Evolutionary conservation across 2,888 invertebrate species (phyloP).

Genomic region (Cylloceria caligata): DNA sequence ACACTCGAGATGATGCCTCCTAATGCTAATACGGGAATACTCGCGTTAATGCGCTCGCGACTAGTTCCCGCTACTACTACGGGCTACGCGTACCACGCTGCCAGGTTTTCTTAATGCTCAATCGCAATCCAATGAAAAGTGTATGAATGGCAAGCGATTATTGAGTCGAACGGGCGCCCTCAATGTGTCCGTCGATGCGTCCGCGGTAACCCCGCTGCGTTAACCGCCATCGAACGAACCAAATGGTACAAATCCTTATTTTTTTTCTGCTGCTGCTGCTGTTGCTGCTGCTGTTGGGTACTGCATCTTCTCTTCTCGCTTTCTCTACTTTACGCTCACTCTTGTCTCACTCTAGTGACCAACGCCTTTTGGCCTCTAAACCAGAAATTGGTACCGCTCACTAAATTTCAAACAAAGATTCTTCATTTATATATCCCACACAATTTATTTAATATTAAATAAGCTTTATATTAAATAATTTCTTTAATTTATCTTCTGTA

Average conservation of each 20-base stretch:
- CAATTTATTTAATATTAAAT: not conserved
- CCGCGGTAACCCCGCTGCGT: conserved; percentile 83
- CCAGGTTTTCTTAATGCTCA: conserved; percentile 83
- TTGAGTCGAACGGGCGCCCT: conserved; percentile 84
- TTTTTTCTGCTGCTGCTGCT: conserved; percentile 62
- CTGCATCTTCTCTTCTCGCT: conserved; percentile 40
- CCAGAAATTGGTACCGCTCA: not conserved
- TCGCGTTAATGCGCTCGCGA: conserved; percentile 77
- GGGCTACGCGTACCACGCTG: conserved; percentile 64
- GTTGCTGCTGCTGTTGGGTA: conserved; percentile 41
- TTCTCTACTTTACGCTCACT: conserved; percentile 39
- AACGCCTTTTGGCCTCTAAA: conserved; percentile 46
- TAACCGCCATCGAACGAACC: conserved; percentile 81
- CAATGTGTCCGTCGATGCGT: conserved; percentile 85
- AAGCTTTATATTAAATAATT: not conserved
- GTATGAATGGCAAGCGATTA: conserved; percentile 84
- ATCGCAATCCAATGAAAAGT: conserved; percentile 85
- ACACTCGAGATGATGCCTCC: conserved; percentile 85
- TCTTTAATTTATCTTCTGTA: not conserved
- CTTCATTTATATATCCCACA: not conserved
- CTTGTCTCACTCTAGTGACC: conserved; percentile 9
- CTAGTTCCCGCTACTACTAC: conserved; percentile 25
- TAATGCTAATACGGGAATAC: conserved; percentile 83
- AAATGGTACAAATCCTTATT: conserved; percentile 81
- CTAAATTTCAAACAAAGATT: not conserved